A percentile compares a stretch with the other conserved stretches of the same genome.
phyloP scores from a whole-genome alignment of 2,888 invertebrate species.

The Salticus scenicus region DNA sequence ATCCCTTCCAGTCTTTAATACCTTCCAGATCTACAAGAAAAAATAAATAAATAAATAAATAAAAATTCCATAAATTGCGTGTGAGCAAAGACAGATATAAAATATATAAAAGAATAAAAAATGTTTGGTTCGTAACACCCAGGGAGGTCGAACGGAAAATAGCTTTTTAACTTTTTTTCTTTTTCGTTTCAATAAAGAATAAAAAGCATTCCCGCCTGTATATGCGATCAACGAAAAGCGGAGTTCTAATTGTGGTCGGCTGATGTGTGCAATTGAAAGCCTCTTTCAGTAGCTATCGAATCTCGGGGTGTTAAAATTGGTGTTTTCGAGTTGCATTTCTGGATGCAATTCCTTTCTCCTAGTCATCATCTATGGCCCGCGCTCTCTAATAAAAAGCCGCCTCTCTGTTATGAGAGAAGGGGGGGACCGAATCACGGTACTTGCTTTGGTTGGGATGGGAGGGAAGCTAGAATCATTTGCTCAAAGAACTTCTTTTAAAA shows the following conservation, averaged over 20 bases:
- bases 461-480: background rate
- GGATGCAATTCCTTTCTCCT: conserved; percentile 38
- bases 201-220: conserved; percentile 17
- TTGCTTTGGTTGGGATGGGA: conserved; percentile 10
- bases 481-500: background rate
- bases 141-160: background rate
- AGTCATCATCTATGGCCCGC: conserved; percentile 50
- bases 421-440: background rate
- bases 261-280: conserved; percentile 52
- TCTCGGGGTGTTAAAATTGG: conserved; percentile 66
- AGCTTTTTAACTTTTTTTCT: background rate
- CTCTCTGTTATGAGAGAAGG: background rate
- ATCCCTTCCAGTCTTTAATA: too few relatives aligned
- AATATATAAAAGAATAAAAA: too few relatives aligned
- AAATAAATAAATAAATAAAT: too few relatives aligned
- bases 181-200: conserved; percentile 10
- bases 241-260: conserved; percentile 61
- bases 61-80: too few relatives aligned
- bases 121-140: too few relatives aligned
- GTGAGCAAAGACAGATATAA: too few relatives aligned
- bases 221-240: conserved; percentile 50
- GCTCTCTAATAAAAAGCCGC: conserved; percentile 61
- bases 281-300: conserved; percentile 65
- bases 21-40: too few relatives aligned
- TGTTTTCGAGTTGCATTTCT: conserved; percentile 49